phyloP scores from a whole-genome alignment of 1,140 invertebrate species.

The Frieseomelitta varia region DNA sequence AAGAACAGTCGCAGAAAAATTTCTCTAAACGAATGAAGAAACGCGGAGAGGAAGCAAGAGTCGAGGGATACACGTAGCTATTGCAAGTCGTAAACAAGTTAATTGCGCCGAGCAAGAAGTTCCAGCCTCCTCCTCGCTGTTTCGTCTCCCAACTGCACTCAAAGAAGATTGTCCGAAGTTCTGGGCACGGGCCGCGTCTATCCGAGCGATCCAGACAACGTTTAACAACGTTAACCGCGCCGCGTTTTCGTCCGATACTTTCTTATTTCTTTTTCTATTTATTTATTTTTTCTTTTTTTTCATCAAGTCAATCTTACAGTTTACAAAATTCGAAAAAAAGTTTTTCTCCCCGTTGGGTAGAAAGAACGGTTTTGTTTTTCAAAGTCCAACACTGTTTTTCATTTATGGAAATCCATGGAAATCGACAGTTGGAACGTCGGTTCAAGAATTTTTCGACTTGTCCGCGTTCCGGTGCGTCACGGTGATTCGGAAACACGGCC shows the following conservation, averaged over 20 bases:
- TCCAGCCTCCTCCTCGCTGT: not conserved
- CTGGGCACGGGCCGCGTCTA: not conserved
- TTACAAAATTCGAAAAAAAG: no score
- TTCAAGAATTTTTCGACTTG: not conserved
- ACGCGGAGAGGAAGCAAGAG: not conserved
- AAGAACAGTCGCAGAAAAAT: not conserved
- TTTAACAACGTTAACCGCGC: slow-evolving; percentile 47
- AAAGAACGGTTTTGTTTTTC: no score
- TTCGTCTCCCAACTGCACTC: not conserved
- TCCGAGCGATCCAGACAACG: slow-evolving; percentile 4
- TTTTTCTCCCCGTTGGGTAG: no score
- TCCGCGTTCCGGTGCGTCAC: not conserved
- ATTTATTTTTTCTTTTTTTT: no score
- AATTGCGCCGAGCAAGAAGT: slow-evolving; percentile 4
- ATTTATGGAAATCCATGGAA: not conserved
- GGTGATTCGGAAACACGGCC: slow-evolving; percentile 9
- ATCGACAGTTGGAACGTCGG: no score
- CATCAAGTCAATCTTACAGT: no score
- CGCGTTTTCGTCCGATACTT: slow-evolving; percentile 23
- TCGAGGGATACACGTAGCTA: slow-evolving; percentile 18
- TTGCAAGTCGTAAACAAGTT: slow-evolving; percentile 37
- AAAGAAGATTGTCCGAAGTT: slow-evolving; percentile 36
- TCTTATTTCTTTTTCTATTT: not conserved
- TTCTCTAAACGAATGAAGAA: not conserved
- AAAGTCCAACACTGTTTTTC: no score